A percentile compares a stretch with the other conserved stretches of the same genome.
Conservation (phyloP, 2,113 vertebrate genomes). For the Suricata suricatta region DNA sequence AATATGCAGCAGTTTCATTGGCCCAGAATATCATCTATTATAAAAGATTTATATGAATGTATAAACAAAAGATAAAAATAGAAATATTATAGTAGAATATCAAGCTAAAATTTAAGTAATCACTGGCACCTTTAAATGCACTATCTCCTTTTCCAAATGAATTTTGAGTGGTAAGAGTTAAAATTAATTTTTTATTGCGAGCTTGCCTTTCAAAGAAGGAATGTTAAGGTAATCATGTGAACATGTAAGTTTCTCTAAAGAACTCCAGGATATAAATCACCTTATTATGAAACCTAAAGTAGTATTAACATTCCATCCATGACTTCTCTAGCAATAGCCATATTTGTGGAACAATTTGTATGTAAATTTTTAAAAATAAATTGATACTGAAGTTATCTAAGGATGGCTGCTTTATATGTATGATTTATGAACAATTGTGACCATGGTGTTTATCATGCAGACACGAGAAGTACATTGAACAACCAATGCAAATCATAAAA, state of each 20-base stretch:
- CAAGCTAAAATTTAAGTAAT: constrained; percentile 31
- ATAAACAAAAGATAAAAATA: neutral
- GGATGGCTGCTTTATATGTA: constrained; percentile 50
- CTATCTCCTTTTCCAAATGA: neutral
- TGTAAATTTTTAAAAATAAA: constrained; percentile 70
- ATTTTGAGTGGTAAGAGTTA: neutral
- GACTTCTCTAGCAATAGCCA: constrained; percentile 29
- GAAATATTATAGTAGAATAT: neutral
- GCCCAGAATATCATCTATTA: neutral
- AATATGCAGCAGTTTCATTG: neutral
- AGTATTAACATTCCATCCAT: constrained; percentile 55
- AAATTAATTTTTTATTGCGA: constrained; percentile 48
- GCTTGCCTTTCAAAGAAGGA: constrained; percentile 36
- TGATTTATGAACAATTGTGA: constrained; percentile 65
- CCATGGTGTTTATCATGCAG: constrained; percentile 15
- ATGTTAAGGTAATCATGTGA: constrained; percentile 21
- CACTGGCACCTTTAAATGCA: neutral
- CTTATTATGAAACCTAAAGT: constrained; percentile 24
- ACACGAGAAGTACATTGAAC: constrained; percentile 68
- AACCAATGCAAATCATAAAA: constrained; percentile 53
- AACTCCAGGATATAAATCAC: constrained; percentile 44
- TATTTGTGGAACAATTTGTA: constrained; percentile 68
- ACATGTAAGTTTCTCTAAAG: constrained; percentile 14
- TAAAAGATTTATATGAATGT: neutral
- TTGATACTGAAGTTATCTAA: constrained; percentile 62